Evolutionary conservation across 2,113 vertebrate genomes (phyloP).

Genomic region (Equus quagga): DNA sequence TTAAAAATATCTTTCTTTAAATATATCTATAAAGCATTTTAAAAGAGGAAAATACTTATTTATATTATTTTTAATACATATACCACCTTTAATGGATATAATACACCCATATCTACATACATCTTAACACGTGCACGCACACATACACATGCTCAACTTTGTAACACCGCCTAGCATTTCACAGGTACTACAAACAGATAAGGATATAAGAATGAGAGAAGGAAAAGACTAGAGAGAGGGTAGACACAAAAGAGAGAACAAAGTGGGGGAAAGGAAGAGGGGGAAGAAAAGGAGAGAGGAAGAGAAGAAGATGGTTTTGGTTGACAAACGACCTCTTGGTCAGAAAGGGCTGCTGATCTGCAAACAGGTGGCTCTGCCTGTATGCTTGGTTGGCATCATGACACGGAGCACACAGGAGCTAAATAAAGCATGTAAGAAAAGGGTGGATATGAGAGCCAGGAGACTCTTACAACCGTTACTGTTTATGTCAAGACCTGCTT

Average conservation of each 20-base stretch:
- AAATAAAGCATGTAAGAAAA: constrained; percentile 72
- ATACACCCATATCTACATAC: neutral
- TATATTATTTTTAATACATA: neutral
- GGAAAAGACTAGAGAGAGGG: neutral
- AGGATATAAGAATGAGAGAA: neutral
- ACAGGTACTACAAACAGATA: neutral
- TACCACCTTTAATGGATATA: neutral
- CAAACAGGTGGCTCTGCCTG: constrained; percentile 85
- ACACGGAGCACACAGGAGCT: constrained; percentile 45
- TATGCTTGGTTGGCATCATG: constrained; percentile 71
- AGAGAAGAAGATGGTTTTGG: neutral
- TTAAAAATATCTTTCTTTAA: constrained; percentile 24
- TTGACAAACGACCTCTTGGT: neutral
- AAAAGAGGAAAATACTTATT: constrained; percentile 1
- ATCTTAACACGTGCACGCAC: neutral
- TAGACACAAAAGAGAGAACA: neutral
- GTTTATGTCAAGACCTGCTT: constrained; percentile 86
- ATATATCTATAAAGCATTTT: neutral
- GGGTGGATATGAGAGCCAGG: constrained; percentile 71
- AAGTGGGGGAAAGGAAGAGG: neutral
- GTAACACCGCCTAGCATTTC: constrained; percentile 5
- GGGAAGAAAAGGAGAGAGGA: neutral
- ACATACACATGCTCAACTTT: neutral
- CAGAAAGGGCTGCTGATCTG: constrained; percentile 44
- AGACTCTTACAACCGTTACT: constrained; percentile 82